Base-by-base conservation (phyloP, 2,113 vertebrate species). In the Garra rufa region DNA sequence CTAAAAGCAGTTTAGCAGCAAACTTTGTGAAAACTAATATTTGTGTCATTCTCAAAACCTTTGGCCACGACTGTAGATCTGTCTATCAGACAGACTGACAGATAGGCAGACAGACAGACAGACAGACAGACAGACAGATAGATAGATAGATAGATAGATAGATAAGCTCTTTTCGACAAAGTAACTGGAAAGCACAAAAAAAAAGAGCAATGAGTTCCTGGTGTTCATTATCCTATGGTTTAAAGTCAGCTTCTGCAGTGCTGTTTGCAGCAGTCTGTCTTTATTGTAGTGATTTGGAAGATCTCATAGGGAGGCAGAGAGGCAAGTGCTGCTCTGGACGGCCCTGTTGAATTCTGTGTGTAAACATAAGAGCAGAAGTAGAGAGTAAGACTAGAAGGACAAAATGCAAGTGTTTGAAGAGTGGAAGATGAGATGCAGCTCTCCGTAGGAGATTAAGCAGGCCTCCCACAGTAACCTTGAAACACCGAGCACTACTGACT, bases 391-490 rank as follows among this genome's bases (percentile, higher is more conserved):
- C 63, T 81, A 55, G 65, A 34, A 44, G 43, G 28, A 34, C 1
- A 50, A 30, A 50, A 77, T 77, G 28, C 44, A 34, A 65, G 55
- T 28, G 71, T 76, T 73, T 84, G 75, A 85, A 63, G 76, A 63
- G 73, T 44, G 57, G 80, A 87, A 75, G 84, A 83, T 77, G 78
- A 84, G 84, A 81, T 74, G 69, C 83, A 70, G 67, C 41, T 71
- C 86, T 82, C 83, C 14, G 74, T 59, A 63, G 84, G 87, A 88
- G 87, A 83, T 85, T 57, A 88, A 86, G 70, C 89, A 91, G 85
- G 85, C 88, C 91, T 92, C 90, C 88, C 87, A 86, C 86, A 75
- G 87, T 92, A 91, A 93, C 91, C 93, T 93, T 93, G 91, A 91
- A 91, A 86, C 90, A 86, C 84, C 46, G 89, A 92, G 89, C 89